Conservation (phyloP, 2,797 vertebrate genomes). For the Aratinga solstitialis region DNA sequence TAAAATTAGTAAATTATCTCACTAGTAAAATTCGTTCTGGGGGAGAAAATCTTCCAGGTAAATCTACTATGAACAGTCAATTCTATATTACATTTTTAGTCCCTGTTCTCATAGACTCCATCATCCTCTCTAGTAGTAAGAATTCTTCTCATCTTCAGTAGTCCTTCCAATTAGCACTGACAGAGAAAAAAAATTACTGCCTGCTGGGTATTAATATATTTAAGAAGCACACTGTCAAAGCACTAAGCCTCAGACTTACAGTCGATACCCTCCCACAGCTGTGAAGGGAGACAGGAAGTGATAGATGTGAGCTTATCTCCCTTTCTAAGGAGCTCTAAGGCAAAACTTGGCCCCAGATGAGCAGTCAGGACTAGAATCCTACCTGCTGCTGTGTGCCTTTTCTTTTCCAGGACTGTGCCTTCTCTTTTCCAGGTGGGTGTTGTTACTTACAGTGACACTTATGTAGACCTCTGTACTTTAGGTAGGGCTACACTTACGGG, state of each 20-base stretch:
- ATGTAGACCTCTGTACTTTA: not conserved
- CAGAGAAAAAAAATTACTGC: not conserved
- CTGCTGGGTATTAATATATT: not conserved
- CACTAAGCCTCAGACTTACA: not conserved
- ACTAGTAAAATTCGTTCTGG: not conserved
- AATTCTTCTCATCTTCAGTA: not conserved
- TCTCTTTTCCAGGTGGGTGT: not conserved
- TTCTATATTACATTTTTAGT: not conserved
- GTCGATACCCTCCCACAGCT: not conserved
- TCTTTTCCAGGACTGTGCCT: not conserved
- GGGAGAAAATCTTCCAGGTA: not conserved
- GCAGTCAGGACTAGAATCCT: not conserved
- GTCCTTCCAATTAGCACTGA: not conserved
- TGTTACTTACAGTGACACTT: not conserved
- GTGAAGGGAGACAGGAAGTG: not conserved
- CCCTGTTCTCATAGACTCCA: not conserved
- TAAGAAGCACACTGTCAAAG: not conserved
- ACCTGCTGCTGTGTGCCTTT: not conserved
- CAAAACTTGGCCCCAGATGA: not conserved
- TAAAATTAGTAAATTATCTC: not conserved
- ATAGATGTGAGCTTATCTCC: not conserved
- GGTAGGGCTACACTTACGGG: not conserved
- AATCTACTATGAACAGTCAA: not conserved
- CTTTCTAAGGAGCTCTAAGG: not conserved
- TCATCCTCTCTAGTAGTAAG: not conserved